phyloP scores from a whole-genome alignment of 2,113 vertebrate genomes.

The Helogale parvula region DNA sequence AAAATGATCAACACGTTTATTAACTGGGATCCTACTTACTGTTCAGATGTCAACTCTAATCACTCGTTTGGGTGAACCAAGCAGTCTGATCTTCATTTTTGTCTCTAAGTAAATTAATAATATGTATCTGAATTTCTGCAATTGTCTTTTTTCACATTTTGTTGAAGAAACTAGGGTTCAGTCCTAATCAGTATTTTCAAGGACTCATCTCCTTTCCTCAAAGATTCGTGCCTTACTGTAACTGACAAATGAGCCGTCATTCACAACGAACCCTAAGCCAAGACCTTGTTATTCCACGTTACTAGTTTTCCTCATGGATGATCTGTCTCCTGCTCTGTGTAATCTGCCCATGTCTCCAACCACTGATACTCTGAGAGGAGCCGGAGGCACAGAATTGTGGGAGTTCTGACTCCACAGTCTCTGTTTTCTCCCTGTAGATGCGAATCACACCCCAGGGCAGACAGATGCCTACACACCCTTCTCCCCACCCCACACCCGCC shows the following conservation, averaged over 20 bases:
- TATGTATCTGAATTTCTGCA: conserved; percentile 30
- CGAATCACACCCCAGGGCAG: background rate
- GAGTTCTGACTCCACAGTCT: background rate
- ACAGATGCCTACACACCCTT: background rate
- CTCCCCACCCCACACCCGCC: background rate
- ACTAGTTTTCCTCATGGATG: background rate
- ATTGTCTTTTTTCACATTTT: background rate
- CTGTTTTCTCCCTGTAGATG: background rate
- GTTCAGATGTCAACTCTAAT: background rate
- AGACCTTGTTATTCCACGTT: background rate
- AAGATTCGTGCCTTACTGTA: background rate
- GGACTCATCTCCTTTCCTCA: background rate
- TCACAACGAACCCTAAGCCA: background rate
- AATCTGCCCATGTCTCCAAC: background rate
- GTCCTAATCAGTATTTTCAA: background rate
- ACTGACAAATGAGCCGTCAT: background rate
- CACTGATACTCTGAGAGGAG: background rate
- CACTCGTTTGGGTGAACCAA: background rate
- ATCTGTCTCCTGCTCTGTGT: background rate
- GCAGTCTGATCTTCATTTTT: background rate
- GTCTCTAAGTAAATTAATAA: background rate
- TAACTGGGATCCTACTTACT: background rate
- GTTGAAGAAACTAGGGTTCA: background rate
- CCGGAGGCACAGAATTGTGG: background rate
- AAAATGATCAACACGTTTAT: background rate